These are phyloP conservation scores for Brachyistius frenatus DNA, from an alignment of 2,113 vertebrate species.

Conservation along the genomic window DNA sequence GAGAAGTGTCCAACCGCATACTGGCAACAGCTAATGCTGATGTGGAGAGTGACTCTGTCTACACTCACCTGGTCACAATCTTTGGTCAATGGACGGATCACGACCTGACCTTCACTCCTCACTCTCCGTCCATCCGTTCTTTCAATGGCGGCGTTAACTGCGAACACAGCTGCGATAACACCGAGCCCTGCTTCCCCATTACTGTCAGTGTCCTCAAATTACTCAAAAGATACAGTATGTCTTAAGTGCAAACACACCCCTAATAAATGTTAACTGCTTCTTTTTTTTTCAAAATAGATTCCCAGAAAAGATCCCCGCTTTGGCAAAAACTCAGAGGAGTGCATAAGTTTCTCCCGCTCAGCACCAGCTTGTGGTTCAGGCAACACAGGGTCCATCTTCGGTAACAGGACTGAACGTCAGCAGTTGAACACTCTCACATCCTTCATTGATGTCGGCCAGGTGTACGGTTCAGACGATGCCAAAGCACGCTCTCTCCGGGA, in stretches of 20 bases:
- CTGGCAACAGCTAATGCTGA: conserved; percentile 70
- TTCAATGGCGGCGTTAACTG: conserved; percentile 78
- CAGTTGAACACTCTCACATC: conserved; percentile 84
- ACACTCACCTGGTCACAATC: conserved; percentile 86
- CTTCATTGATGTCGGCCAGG: conserved; percentile 79
- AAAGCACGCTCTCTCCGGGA: conserved; percentile 69
- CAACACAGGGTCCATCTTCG: conserved; percentile 60
- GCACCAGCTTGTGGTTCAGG: conserved; percentile 79
- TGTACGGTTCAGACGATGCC: conserved; percentile 76
- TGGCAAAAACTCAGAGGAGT: conserved; percentile 61
- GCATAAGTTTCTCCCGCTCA: conserved; percentile 89
- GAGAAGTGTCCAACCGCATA: conserved; percentile 87
- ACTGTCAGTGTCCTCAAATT: conserved; percentile 73
- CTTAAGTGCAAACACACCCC: neutral
- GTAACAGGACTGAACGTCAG: conserved; percentile 62
- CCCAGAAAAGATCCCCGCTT: conserved; percentile 83
- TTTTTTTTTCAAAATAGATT: conserved; percentile 78
- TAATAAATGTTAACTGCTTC: neutral
- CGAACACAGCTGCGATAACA: conserved; percentile 80
- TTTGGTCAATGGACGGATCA: conserved; percentile 92
- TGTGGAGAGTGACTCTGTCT: conserved; percentile 78
- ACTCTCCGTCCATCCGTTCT: conserved; percentile 82
- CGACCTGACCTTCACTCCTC: conserved; percentile 86
- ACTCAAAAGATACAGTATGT: neutral
- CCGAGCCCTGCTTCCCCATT: conserved; percentile 87